phyloP scores from a whole-genome alignment of 64 coral and sea anemone genomes.

The Montipora foliosa region DNA sequence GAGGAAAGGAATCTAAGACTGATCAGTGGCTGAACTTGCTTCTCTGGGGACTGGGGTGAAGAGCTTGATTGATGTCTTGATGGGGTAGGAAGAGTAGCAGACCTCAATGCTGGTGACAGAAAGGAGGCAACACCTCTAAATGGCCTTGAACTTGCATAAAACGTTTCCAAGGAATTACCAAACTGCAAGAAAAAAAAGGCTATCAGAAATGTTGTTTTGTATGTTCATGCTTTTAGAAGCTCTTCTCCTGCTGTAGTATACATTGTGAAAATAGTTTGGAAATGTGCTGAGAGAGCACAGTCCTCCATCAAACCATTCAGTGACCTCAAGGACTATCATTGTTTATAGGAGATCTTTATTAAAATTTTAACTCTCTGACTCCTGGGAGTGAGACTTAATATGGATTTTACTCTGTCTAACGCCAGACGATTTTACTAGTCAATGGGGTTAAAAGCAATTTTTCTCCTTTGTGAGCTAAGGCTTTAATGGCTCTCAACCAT shows the following conservation, averaged over 20 bases:
- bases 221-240: neutral
- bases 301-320: too few species aligned
- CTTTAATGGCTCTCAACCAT: too few species aligned
- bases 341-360: too few species aligned
- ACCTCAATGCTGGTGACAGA: conserved; percentile 79
- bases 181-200: conserved; percentile 16
- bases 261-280: too few species aligned
- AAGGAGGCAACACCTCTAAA: conserved; percentile 35
- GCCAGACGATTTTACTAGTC: too few species aligned
- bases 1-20: conserved; percentile 94
- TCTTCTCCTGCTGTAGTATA: neutral
- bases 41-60: conserved; percentile 2
- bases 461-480: too few species aligned
- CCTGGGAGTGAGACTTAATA: too few species aligned
- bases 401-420: too few species aligned
- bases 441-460: too few species aligned
- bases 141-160: conserved; percentile 41
- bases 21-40: conserved; percentile 63
- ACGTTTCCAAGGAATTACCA: conserved; percentile 42
- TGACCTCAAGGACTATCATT: too few species aligned
- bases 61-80: conserved; percentile 52
- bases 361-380: too few species aligned
- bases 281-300: too few species aligned
- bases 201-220: neutral
- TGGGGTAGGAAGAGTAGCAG: conserved; percentile 54